Percentiles rank a stretch among this genome's conserved stretches.
These are phyloP conservation scores for Protaetia brevitarsis DNA, from an alignment of 1,140 invertebrate genomes.

Conservation along the genomic window DNA sequence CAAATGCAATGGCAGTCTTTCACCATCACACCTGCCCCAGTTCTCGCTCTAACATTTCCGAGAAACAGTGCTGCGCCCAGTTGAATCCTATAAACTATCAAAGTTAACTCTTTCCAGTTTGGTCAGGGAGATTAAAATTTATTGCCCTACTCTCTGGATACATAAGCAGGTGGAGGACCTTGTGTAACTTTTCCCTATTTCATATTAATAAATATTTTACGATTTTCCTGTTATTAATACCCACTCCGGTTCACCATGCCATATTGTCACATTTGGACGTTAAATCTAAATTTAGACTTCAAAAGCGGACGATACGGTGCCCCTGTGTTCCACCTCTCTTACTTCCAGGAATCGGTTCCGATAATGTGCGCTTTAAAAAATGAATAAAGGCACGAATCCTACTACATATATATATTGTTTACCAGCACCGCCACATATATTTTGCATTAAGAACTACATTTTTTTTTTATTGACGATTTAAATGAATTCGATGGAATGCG, in stretches of 20 bases:
- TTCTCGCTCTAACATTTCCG: no score
- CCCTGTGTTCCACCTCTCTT: neutral
- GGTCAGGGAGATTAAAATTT: constrained; percentile 9
- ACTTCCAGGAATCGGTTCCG: neutral
- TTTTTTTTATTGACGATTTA: no score
- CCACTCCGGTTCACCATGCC: neutral
- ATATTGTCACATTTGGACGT: constrained; percentile 16
- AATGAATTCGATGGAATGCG: no score
- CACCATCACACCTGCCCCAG: no score
- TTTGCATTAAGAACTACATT: no score
- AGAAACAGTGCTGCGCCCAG: no score
- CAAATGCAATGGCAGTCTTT: no score
- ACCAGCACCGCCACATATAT: no score
- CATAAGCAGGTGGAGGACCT: neutral
- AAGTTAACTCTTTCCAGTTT: constrained; percentile 12
- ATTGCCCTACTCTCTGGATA: neutral
- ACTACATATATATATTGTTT: no score
- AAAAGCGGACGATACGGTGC: neutral
- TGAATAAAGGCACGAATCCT: neutral
- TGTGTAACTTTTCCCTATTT: constrained; percentile 7
- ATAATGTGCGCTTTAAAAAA: neutral
- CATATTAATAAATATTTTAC: constrained; percentile 16
- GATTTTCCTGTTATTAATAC: constrained; percentile 17
- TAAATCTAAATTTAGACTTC: constrained; percentile 13
- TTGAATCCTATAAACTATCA: constrained; percentile 11